Percentiles rank a stretch among this genome's conserved stretches.
Conservation (phyloP, 1,140 invertebrate genomes). For the Adoxophyes honmai region DNA sequence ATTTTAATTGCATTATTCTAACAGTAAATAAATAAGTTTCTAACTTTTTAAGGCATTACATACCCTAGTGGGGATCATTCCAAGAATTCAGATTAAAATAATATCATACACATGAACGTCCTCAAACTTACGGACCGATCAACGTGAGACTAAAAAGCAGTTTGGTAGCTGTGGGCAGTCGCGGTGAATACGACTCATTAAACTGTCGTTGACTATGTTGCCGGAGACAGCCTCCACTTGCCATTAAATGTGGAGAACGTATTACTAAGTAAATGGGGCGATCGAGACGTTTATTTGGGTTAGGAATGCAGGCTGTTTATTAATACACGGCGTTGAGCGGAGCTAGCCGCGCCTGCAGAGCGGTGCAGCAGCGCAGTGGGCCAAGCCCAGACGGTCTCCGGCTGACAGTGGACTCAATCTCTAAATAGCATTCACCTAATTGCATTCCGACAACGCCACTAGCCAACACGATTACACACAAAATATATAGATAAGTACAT, state of each 20-base stretch:
- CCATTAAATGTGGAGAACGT: not conserved
- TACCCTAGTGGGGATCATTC: constrained; percentile 56
- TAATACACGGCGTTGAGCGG: constrained; percentile 14
- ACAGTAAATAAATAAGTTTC: too few species aligned
- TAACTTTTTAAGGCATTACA: constrained; percentile 50
- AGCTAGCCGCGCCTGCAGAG: constrained; percentile 8
- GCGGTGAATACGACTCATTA: constrained; percentile 31
- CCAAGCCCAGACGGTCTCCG: constrained; percentile 52
- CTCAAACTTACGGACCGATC: constrained; percentile 2
- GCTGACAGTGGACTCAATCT: constrained; percentile 56
- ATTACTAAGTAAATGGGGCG: not conserved
- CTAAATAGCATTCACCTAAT: constrained; percentile 73
- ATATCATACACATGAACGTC: constrained; percentile 30
- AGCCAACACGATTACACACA: constrained; percentile 53
- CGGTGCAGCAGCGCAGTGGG: constrained; percentile 16
- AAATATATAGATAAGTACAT: constrained; percentile 55
- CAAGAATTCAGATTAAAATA: constrained; percentile 53
- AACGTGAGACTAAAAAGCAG: constrained; percentile 48
- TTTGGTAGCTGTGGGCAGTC: constrained; percentile 51
- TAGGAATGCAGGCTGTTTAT: constrained; percentile 11
- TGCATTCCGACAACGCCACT: constrained; percentile 70
- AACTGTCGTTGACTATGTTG: constrained; percentile 30
- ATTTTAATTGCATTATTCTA: not conserved
- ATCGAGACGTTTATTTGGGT: constrained; percentile 9
- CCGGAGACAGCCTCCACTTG: constrained; percentile 51